Conservation (phyloP, 1,140 invertebrate genomes). For the Cephus cinctus region DNA sequence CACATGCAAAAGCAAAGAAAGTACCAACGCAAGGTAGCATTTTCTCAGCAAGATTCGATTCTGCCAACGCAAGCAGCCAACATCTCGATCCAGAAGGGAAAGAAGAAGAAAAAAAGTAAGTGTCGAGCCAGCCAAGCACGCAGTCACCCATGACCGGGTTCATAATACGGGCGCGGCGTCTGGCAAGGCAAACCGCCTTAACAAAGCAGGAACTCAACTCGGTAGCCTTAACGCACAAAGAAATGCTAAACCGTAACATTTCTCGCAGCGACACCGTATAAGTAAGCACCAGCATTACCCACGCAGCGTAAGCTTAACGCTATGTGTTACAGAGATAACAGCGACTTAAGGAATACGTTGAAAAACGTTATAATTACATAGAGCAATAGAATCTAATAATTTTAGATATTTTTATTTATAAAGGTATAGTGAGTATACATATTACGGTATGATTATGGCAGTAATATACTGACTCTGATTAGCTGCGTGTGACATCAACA, state of each 20-base stretch:
- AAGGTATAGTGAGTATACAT: slow-evolving; percentile 49
- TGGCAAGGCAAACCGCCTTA: slow-evolving; percentile 32
- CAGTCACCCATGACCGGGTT: slow-evolving; percentile 8
- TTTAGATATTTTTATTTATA: slow-evolving; percentile 43
- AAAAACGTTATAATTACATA: too few relatives aligned
- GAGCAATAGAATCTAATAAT: too few relatives aligned
- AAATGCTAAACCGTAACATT: slow-evolving; percentile 24
- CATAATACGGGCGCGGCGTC: slow-evolving; percentile 5
- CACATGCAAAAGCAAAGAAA: too few relatives aligned
- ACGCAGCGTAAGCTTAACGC: too few relatives aligned
- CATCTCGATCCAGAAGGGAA: slow-evolving; percentile 18
- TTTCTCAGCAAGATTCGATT: too few relatives aligned
- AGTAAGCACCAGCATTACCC: too few relatives aligned
- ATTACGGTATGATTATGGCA: slow-evolving; percentile 45
- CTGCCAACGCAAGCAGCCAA: slow-evolving; percentile 7
- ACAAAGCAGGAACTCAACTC: slow-evolving; percentile 33
- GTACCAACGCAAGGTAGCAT: too few relatives aligned
- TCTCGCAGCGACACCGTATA: not conserved
- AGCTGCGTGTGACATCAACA: slow-evolving; percentile 42
- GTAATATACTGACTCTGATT: slow-evolving; percentile 44
- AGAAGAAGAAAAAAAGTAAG: too few relatives aligned
- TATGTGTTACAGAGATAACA: too few relatives aligned
- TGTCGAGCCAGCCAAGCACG: too few relatives aligned
- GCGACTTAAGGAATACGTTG: too few relatives aligned
- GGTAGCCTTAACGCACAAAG: slow-evolving; percentile 21